Percentiles rank a stretch among this genome's conserved stretches.
phyloP scores from a whole-genome alignment of 35 echinoderm and acorn worm genomes.

The Heliocidaris tuberculata region DNA sequence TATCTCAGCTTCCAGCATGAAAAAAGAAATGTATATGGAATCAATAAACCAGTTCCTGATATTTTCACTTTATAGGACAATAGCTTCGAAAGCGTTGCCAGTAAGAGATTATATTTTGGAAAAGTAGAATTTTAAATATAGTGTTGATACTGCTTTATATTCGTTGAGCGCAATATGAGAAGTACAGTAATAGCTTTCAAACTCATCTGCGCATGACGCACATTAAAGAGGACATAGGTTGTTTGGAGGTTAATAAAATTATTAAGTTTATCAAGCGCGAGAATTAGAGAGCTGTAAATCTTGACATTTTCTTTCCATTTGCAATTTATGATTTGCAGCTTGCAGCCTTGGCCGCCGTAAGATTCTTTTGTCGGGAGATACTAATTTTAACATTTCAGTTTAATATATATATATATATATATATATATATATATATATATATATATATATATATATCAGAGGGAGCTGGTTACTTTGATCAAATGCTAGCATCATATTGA shows the following conservation, averaged over 20 bases:
- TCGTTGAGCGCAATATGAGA: too few relatives aligned
- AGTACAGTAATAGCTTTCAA: too few relatives aligned
- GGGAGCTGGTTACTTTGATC: not conserved
- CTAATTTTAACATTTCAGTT: not conserved
- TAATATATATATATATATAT: not conserved
- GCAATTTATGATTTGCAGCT: not conserved
- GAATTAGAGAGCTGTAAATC: not conserved
- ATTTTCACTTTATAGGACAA: too few relatives aligned
- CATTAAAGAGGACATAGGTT: too few relatives aligned
- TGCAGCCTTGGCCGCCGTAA: not conserved
- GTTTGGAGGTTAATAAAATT: not conserved
- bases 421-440: not conserved
- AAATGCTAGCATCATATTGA: not conserved
- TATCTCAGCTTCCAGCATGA: too few relatives aligned
- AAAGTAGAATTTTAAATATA: too few relatives aligned
- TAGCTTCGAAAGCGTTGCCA: too few relatives aligned
- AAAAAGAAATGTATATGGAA: too few relatives aligned
- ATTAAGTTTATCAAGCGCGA: not conserved
- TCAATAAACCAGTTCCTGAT: too few relatives aligned
- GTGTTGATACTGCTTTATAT: too few relatives aligned
- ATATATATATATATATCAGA: not conserved
- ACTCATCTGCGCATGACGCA: too few relatives aligned
- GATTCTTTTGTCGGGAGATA: not conserved
- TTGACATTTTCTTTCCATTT: not conserved
- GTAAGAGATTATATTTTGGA: too few relatives aligned